phyloP scores from a whole-genome alignment of 2,888 invertebrate species.

The Metacarcinus magister region DNA sequence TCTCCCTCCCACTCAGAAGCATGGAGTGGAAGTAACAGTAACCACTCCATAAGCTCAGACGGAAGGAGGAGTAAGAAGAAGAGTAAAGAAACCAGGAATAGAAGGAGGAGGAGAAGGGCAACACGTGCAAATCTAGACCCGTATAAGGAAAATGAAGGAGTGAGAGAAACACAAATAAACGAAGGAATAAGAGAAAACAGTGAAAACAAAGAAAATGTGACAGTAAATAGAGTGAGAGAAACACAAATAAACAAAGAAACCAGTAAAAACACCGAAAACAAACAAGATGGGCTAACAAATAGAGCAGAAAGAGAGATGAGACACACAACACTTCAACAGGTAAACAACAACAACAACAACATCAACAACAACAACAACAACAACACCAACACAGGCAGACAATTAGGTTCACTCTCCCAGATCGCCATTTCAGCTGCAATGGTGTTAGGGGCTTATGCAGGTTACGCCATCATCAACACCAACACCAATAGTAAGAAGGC shows the following conservation, averaged over 20 bases:
- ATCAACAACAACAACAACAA: neutral
- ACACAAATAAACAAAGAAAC: neutral
- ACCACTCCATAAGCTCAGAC: neutral
- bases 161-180: neutral
- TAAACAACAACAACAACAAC: neutral
- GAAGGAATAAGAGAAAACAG: neutral
- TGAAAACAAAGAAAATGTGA: neutral
- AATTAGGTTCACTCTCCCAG: conserved; percentile 58
- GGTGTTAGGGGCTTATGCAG: conserved; percentile 66
- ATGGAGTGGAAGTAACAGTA: neutral
- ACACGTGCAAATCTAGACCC: neutral
- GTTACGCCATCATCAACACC: conserved; percentile 64
- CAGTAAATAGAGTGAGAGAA: neutral
- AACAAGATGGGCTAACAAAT: neutral
- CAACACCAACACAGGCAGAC: neutral
- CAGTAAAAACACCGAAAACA: neutral
- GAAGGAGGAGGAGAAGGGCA: neutral
- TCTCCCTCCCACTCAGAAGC: neutral
- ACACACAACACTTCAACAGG: neutral
- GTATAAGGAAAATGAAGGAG: neutral
- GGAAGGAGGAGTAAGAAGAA: neutral
- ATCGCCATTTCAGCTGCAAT: conserved; percentile 69
- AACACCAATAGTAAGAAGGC: neutral
- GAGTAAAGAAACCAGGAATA: neutral
- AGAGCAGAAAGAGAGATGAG: neutral